Evolutionary conservation across 2,888 invertebrate species (phyloP).

Genomic region (Drosophila subquinaria): DNA sequence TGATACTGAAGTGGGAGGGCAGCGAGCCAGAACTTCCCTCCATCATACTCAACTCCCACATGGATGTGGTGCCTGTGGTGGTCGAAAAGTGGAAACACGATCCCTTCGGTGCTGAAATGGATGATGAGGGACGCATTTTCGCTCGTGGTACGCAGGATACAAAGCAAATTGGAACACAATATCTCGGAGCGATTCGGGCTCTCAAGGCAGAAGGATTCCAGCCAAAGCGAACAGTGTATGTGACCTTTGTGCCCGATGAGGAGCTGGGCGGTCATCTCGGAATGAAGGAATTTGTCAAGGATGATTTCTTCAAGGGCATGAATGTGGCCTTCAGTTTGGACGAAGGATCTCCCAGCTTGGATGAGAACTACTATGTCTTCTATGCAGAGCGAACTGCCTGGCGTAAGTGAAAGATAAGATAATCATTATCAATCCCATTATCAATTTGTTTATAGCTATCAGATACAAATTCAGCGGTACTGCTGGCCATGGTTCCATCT

Average conservation of each 20-base stretch:
- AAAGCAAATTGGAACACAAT: slow-evolving; percentile 93
- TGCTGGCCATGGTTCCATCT: slow-evolving; percentile 94
- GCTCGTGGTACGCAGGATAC: slow-evolving; percentile 92
- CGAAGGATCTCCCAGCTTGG: slow-evolving; percentile 91
- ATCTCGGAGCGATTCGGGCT: slow-evolving; percentile 90
- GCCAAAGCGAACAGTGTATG: slow-evolving; percentile 89
- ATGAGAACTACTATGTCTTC: slow-evolving; percentile 88
- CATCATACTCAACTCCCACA: slow-evolving; percentile 95
- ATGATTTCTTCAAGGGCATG: slow-evolving; percentile 89
- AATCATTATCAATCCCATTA: neutral
- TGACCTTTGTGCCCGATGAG: slow-evolving; percentile 90
- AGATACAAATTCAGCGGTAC: slow-evolving; percentile 91
- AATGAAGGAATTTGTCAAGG: slow-evolving; percentile 90
- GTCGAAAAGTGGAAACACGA: slow-evolving; percentile 95
- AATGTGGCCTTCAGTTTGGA: slow-evolving; percentile 93
- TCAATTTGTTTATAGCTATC: slow-evolving; percentile 87
- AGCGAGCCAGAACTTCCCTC: slow-evolving; percentile 89
- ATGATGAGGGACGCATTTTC: slow-evolving; percentile 92
- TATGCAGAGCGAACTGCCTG: slow-evolving; percentile 89
- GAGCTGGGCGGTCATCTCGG: slow-evolving; percentile 91
- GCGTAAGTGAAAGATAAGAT: slow-evolving; percentile 87
- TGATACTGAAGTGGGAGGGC: slow-evolving; percentile 93
- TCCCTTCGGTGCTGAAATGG: slow-evolving; percentile 95
- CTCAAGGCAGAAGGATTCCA: slow-evolving; percentile 87
- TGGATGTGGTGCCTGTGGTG: slow-evolving; percentile 97